Evolutionary conservation across 2,888 invertebrate species (phyloP).

Genomic region (Cheilosia pagana): DNA sequence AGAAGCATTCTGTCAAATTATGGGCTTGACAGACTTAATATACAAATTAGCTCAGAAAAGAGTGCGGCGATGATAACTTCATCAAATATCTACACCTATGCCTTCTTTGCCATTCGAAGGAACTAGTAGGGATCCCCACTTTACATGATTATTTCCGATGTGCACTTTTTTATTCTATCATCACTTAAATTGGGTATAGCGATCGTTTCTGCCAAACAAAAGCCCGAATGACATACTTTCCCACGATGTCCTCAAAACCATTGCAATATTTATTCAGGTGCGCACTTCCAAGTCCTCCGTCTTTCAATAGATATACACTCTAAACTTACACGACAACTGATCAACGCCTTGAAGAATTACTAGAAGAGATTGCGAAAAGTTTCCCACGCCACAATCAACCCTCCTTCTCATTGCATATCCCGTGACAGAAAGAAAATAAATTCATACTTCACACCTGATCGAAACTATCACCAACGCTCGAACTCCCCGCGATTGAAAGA

Average conservation of each 20-base stretch:
- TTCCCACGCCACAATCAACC: slow-evolving; percentile 62
- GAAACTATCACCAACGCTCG: slow-evolving; percentile 38
- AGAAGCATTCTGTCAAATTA: no score
- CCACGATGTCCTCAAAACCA: slow-evolving; percentile 32
- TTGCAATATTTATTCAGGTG: slow-evolving; percentile 74
- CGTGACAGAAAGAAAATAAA: neutral
- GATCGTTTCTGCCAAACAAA: neutral
- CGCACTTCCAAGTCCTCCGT: neutral
- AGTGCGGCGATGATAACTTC: no score
- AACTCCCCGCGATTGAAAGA: slow-evolving; percentile 19
- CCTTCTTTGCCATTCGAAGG: no score
- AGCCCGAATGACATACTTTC: slow-evolving; percentile 27
- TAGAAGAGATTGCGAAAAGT: slow-evolving; percentile 23
- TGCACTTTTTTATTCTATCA: no score
- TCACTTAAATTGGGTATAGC: no score
- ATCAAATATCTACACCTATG: no score
- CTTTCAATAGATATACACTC: neutral
- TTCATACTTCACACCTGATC: slow-evolving; percentile 66
- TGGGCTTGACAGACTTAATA: no score
- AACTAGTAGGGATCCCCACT: no score
- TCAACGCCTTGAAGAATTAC: neutral
- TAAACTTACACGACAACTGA: slow-evolving; percentile 7
- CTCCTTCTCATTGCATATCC: slow-evolving; percentile 1
- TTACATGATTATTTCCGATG: no score
- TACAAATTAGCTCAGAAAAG: no score